Base-by-base conservation (phyloP, 1,140 invertebrate species). In the Goniozus legneri region DNA sequence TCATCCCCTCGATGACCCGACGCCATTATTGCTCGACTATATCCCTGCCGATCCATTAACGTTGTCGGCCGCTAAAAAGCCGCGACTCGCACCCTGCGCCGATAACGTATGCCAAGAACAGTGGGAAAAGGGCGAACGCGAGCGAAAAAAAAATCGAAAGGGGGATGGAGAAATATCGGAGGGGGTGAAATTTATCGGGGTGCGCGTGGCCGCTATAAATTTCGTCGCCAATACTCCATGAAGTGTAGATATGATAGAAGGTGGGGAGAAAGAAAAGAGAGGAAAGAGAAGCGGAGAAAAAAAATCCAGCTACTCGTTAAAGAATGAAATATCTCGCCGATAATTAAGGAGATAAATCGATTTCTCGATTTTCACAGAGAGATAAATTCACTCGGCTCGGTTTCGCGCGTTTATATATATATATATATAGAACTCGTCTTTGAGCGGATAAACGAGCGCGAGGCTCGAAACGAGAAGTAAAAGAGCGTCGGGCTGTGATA, bases 11-110 rank as follows among this genome's bases (percentile, higher is more conserved):
- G 24, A 27, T 27, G 24, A 27, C 10, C 24, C 24, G 24, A n/a
- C n/a, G n/a, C n/a, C n/a, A n/a, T n/a, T n/a, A n/a, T n/a, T n/a
- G n/a, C n/a, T n/a, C n/a, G n/a, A n/a, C 15, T 8, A 37, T 24
- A 47, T 48, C 50, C 43, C 48, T 30, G 32, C 46, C 45, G 10
- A 39, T 19, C 50, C 50, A 52, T 52, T 52, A 44, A 44, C 40
- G 50, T 52, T 33, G n/a, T 22, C 49, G 30, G 18, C 6, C 22
- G 27, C 20, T 15, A 20, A 42, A 10, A 18, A n/a, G 15, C 14
- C 21, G 3, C 16, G n/a, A 24, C 32, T 7, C 8, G n/a, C 19
- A 6, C 6, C 3, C 2, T 24, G 16, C 14, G 7, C 10, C 31
- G 15, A 15, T 7, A 7, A 27, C 24, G 6, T 27, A 27, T 27